Conservation (phyloP, 2,113 vertebrate species). For the Podiceps cristatus region DNA sequence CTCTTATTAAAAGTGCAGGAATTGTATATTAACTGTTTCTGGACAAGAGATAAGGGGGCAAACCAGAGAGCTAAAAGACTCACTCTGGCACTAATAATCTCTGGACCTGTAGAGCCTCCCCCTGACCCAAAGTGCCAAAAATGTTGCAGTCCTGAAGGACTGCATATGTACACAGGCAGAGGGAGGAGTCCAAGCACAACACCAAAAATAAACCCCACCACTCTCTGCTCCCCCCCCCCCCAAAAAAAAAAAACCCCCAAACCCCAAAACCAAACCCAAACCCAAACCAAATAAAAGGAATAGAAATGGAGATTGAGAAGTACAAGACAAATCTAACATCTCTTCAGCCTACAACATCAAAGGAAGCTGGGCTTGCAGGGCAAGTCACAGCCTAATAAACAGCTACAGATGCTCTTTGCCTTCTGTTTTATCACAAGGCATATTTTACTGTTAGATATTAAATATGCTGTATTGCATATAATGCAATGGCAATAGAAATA, state of each 20-base stretch:
- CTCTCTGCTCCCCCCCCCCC: fast-evolving
- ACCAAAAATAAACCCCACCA: background rate
- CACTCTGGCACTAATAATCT: background rate
- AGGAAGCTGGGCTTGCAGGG: background rate
- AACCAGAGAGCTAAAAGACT: background rate
- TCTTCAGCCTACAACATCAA: background rate
- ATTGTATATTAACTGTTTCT: background rate
- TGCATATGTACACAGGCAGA: background rate
- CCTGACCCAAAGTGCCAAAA: background rate
- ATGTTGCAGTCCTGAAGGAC: background rate
- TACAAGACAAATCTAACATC: background rate
- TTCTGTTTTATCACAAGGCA: background rate
- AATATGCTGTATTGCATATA: background rate
- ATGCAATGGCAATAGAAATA: background rate
- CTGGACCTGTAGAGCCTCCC: background rate
- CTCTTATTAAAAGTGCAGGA: background rate
- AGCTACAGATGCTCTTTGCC: background rate
- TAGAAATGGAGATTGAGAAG: background rate
- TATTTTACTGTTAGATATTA: background rate
- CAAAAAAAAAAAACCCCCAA: fast-evolving
- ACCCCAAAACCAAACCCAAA: background rate
- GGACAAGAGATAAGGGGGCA: background rate
- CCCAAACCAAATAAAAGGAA: background rate
- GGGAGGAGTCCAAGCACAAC: background rate
- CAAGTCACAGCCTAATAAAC: background rate